These are phyloP conservation scores for Forbesichthys papilliferus DNA, from an alignment of 2,113 vertebrate genomes.

Conservation along the genomic window DNA sequence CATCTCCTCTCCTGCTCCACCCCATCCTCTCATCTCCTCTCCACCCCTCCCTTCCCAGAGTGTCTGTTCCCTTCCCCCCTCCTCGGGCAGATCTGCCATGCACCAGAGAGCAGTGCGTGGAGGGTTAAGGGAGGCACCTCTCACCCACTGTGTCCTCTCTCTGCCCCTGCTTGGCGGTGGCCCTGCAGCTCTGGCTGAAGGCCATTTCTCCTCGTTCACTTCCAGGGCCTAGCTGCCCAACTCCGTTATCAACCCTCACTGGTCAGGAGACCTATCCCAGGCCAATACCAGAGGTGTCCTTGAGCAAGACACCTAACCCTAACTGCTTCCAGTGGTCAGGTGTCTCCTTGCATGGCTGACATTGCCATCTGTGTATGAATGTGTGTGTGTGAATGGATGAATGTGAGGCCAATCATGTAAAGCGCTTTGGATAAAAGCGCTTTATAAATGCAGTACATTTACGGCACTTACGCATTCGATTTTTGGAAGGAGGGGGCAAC, in stretches of 20 bases:
- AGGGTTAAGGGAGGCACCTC: constrained; percentile 48
- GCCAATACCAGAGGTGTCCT: too few relatives aligned
- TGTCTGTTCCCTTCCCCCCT: neutral
- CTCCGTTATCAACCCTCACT: neutral
- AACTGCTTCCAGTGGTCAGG: too few relatives aligned
- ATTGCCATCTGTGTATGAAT: too few relatives aligned
- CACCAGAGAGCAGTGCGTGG: constrained; percentile 11
- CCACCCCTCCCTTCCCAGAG: too few relatives aligned
- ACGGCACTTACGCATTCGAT: too few relatives aligned
- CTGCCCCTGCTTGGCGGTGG: constrained; percentile 29
- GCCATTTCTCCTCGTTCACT: neutral
- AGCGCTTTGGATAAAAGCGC: too few relatives aligned
- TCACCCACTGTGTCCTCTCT: constrained; percentile 32
- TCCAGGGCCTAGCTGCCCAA: neutral
- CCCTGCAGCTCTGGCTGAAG: constrained; percentile 54
- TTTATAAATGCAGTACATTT: too few relatives aligned
- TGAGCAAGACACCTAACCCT: too few relatives aligned
- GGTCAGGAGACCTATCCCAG: neutral
- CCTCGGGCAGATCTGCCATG: neutral
- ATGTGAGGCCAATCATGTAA: too few relatives aligned
- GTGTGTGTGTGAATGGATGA: too few relatives aligned
- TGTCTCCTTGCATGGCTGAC: too few relatives aligned
- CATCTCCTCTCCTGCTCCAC: neutral
- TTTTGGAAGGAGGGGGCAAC: too few relatives aligned
- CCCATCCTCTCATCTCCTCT: neutral